A percentile compares a stretch with the other conserved stretches of the same genome.
Conservation (phyloP, 2,888 invertebrate species). For the Listrodromus nycthemerus region DNA sequence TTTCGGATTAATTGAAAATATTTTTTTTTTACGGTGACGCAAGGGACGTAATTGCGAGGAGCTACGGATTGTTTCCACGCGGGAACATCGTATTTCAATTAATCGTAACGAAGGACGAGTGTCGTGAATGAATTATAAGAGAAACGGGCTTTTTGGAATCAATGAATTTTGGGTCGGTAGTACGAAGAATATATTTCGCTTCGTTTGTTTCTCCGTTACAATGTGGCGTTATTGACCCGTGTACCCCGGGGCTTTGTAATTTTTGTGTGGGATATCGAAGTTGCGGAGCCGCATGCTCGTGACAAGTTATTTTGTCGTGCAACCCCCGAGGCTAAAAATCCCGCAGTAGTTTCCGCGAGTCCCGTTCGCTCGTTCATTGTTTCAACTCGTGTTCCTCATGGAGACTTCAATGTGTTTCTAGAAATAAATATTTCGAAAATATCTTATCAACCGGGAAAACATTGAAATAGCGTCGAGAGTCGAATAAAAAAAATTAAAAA, state of each 20-base stretch:
- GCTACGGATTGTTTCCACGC: background rate
- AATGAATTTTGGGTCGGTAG: conserved; percentile 1
- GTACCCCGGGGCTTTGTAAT: conserved; percentile 34
- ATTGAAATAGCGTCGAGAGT: background rate
- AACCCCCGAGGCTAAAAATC: background rate
- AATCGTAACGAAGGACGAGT: background rate
- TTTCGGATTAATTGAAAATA: conserved; percentile 56
- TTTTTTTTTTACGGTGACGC: conserved; percentile 30
- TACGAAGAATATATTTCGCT: conserved; percentile 12
- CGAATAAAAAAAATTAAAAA: conserved; percentile 9
- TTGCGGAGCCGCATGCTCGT: background rate
- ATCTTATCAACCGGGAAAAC: background rate
- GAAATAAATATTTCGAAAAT: background rate
- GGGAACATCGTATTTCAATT: background rate
- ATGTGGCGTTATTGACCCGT: background rate
- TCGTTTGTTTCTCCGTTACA: background rate
- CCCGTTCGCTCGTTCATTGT: background rate
- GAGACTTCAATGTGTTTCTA: background rate
- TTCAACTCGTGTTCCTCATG: background rate
- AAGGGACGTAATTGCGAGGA: too few species aligned
- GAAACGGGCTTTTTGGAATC: background rate
- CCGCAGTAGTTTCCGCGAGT: background rate
- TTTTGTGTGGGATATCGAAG: conserved; percentile 39
- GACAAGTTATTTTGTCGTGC: background rate
- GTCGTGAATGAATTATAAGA: background rate